phyloP scores from a whole-genome alignment of 2,797 vertebrate genomes.

The Miichthys miiuy region DNA sequence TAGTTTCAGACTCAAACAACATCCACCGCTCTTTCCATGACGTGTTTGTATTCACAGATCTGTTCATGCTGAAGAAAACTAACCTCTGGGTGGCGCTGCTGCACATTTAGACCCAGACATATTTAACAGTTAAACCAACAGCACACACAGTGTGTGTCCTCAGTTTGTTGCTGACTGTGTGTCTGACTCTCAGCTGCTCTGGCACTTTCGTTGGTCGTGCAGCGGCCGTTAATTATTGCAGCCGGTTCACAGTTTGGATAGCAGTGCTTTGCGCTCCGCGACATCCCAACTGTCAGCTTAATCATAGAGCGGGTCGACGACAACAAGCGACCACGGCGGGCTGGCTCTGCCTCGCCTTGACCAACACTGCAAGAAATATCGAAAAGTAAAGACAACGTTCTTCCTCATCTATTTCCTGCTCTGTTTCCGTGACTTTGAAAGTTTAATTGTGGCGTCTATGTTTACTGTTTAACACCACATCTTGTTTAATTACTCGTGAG shows the following conservation, averaged over 20 bases:
- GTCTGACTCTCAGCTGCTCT: slow-evolving; percentile 62
- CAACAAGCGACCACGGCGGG: neutral
- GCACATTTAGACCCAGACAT: neutral
- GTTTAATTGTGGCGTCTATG: no score
- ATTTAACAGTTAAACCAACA: neutral
- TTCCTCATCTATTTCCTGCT: no score
- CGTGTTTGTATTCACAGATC: no score
- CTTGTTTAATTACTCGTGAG: no score
- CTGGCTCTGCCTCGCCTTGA: slow-evolving; percentile 9
- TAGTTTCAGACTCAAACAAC: no score
- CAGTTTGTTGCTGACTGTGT: slow-evolving; percentile 23
- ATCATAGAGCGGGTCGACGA: slow-evolving; percentile 55
- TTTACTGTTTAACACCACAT: no score
- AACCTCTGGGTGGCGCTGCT: no score
- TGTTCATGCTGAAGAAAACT: no score
- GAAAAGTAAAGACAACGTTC: no score
- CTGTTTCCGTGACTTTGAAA: no score
- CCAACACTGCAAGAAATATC: slow-evolving; percentile 32
- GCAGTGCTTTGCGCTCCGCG: slow-evolving; percentile 66
- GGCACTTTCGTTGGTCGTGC: slow-evolving; percentile 32
- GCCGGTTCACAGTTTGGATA: slow-evolving; percentile 66
- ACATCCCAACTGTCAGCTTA: slow-evolving; percentile 70
- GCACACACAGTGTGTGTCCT: neutral
- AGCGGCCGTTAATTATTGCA: slow-evolving; percentile 65
- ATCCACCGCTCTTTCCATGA: no score